Evolutionary conservation across 2,797 vertebrate genomes (phyloP), one percentile per base, ranked within the genome.

Genomic region (Pseudopleuronectes americanus): DNA sequence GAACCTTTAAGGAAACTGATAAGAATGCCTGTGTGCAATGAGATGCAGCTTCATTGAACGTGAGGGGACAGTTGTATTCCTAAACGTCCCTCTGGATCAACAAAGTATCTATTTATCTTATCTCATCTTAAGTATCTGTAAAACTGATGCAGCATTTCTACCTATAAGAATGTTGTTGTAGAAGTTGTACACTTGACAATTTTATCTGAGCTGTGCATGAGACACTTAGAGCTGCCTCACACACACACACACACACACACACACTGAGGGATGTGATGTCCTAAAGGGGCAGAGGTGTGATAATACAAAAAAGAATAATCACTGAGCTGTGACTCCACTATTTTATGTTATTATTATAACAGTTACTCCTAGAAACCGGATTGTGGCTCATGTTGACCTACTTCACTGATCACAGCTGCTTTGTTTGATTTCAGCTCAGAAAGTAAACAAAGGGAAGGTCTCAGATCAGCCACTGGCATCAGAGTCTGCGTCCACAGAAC

Each of bases 401-500:
- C 45, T 51, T 53, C 55, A 43, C 24, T 16, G 13, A 7, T 28
- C 21, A 21, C 0, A n/a, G 2, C n/a, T 24, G 79, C 74, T 86
- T 87, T 85, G 79, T 79, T 14, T 65, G 21, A 75, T 38, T 36
- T 33, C 49, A 70, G 59, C 54, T 60, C n/a, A 13, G 55, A 48
- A 23, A 52, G 63, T 76, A 77, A 83, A 88, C 88, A 87, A 89
- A 89, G 77, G 61, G 12, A n/a, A 22, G 8, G 1, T 64, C 58
- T 22, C 48, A 56, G 31, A n/a, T 43, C 17, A 41, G 56, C 7
- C 12, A 8, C 4, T 17, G 1, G 17, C 16, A 47, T 17, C 45
- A 47, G 2, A 0, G 17, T 47, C 7, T 43, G 4, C 6, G 3
- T 19, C 6, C 14, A 45, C 14, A 6, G 17, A 19, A 8, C 2